Percentiles rank a stretch among this genome's conserved stretches.
Conservation (phyloP, 2,113 vertebrate species). For the Rhynchomys soricoides region DNA sequence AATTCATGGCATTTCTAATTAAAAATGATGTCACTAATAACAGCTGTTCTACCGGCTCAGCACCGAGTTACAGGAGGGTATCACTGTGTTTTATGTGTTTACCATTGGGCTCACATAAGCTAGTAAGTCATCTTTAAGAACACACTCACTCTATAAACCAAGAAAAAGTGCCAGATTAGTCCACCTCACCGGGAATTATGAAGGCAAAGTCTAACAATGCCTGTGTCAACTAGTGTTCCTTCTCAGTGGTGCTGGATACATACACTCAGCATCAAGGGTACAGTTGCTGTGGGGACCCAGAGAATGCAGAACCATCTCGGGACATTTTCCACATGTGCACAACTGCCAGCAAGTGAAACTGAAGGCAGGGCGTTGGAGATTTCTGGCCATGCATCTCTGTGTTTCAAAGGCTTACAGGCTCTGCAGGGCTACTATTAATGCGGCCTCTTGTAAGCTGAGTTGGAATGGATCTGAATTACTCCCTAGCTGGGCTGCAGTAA, state of each 20-base stretch:
- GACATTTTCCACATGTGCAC: conserved; percentile 53
- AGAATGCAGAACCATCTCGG: conserved; percentile 36
- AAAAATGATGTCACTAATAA: conserved; percentile 10
- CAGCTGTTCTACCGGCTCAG: background rate
- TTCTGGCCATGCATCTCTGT: conserved; percentile 29
- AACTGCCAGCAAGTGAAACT: conserved; percentile 31
- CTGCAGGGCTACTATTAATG: conserved; percentile 67
- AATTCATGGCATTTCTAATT: conserved; percentile 9
- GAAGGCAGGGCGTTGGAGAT: conserved; percentile 24
- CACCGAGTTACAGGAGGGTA: background rate
- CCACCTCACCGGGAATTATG: conserved; percentile 29
- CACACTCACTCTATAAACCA: conserved; percentile 30
- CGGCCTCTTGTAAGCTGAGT: conserved; percentile 45
- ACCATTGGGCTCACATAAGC: background rate
- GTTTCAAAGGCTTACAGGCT: conserved; percentile 56
- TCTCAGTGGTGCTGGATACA: background rate
- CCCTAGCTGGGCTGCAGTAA: conserved; percentile 68
- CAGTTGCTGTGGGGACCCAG: conserved; percentile 41
- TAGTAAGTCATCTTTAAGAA: conserved; percentile 6
- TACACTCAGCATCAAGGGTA: background rate
- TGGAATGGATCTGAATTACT: conserved; percentile 68
- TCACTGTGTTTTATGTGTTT: background rate
- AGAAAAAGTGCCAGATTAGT: background rate
- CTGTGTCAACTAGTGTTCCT: background rate
- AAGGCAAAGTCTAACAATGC: conserved; percentile 46